A percentile compares a stretch with the other conserved stretches of the same genome.
These are phyloP conservation scores for Oedothorax gibbosus DNA, from an alignment of 1,140 invertebrate genomes.

Conservation along the genomic window DNA sequence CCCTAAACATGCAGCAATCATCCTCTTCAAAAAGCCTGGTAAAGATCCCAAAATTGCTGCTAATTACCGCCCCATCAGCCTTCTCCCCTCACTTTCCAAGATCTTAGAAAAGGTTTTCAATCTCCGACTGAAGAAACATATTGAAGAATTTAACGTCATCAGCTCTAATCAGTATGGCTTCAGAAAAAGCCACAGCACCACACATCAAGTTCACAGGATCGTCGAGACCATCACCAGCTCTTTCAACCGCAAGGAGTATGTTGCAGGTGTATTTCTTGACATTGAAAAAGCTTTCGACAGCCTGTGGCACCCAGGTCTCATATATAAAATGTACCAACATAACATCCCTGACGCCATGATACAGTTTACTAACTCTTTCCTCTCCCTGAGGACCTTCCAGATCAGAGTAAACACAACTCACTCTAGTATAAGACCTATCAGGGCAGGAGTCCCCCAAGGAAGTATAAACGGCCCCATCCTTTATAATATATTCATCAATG, in stretches of 20 bases:
- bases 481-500: too few species aligned
- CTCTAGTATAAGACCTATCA: too few species aligned
- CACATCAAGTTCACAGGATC: not conserved
- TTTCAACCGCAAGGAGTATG: not conserved
- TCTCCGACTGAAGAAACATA: not conserved
- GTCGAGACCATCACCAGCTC: not conserved
- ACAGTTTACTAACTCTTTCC: too few species aligned
- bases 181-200: not conserved
- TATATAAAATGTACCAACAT: not conserved
- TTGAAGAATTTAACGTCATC: not conserved
- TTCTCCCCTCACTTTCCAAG: constrained; percentile 1
- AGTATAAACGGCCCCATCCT: too few species aligned
- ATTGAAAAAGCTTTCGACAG: constrained; percentile 30
- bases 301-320: constrained; percentile 22
- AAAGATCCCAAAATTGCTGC: not conserved
- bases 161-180: constrained; percentile 22
- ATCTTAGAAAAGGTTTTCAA: constrained; percentile 7
- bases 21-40: constrained; percentile 20
- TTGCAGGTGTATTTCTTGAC: not conserved
- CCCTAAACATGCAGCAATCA: constrained; percentile 5
- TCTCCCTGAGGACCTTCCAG: too few species aligned
- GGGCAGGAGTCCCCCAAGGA: too few species aligned
- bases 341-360: too few species aligned
- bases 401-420: too few species aligned
- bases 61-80: constrained; percentile 42